Base-by-base conservation (phyloP, 2,113 vertebrate species). In the Eptatretus burgeri region DNA sequence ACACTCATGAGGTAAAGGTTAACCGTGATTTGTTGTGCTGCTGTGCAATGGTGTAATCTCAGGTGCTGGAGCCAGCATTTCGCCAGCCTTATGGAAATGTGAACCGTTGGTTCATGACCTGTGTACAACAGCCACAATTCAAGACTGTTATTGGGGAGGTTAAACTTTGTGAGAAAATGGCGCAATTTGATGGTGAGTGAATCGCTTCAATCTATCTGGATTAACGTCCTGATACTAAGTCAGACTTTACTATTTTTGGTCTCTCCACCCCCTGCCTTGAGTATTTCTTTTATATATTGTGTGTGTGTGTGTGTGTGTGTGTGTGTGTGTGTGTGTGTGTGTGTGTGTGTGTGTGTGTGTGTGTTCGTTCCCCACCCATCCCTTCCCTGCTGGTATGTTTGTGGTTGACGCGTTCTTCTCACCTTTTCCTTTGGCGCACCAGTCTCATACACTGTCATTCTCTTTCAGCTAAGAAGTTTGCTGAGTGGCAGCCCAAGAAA, bases 141-240 rank as follows among this genome's bases (percentile, higher is more conserved):
- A 60, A 60, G 56, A 12, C 56, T 60, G 56, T 60, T n/a, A 9
- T 60, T 17, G 84, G 85, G 13, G 84, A 85, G 62, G 78, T 89
- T 70, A 83, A 81, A 63, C 77, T 87, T 18, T 88, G 84, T 67
- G 82, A 88, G 64, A 88, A 91, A 74, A 91, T 88, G 83, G 83
- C 83, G 2, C 84, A 88, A 70, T 91, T 86, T 74, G 85, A 88
- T 66, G 77, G 84, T 91, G 65, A 75, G 78, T 41, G 27, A 41
- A 41, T 41, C 7, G 27, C 27, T 41, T 41, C 3, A 41, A 41
- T 41, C 27, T 41, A 3, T 18, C 56, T 18, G 11, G 11, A 14
- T 1, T 4, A 13, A 13, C 5, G 64, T 12, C 14, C 12, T 18
- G 9, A 27, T 13, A 11, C 12, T 12, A 11, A 50, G 5, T 2